Evolutionary conservation across 2,113 vertebrate genomes (phyloP).

Genomic region (Telmatochromis bifrenatus): DNA sequence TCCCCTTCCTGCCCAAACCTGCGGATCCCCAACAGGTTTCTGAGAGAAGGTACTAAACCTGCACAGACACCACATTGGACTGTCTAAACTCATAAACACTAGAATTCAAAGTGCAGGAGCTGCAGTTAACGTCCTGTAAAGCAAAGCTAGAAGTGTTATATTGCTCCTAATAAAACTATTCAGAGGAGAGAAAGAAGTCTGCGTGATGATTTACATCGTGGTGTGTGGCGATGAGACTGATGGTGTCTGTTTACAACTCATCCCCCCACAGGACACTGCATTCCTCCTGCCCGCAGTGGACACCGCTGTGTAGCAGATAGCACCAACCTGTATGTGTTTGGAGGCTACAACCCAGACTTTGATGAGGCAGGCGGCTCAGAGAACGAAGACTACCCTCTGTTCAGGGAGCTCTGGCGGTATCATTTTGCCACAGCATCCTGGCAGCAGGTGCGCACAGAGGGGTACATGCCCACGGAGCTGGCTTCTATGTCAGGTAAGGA

Average conservation of each 20-base stretch:
- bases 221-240: background rate
- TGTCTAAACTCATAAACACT: background rate
- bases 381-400: conserved; percentile 95
- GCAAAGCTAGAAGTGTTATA: background rate
- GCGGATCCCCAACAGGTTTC: conserved; percentile 79
- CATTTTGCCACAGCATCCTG: conserved; percentile 93
- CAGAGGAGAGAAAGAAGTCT: background rate
- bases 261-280: conserved; percentile 76
- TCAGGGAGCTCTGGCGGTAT: conserved; percentile 96
- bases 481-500: conserved; percentile 93
- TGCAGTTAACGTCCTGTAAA: background rate
- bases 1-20: conserved; percentile 76
- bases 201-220: background rate
- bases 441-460: conserved; percentile 93
- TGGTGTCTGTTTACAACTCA: background rate
- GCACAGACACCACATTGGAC: background rate
- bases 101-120: background rate
- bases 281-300: conserved; percentile 88
- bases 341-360: conserved; percentile 95
- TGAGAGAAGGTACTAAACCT: conserved; percentile 73
- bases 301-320: conserved; percentile 94
- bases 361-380: conserved; percentile 90
- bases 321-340: conserved; percentile 91
- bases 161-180: background rate
- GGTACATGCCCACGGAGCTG: conserved; percentile 94